Conservation (phyloP, 2,888 invertebrate genomes). For the Gnatocerus cornutus region DNA sequence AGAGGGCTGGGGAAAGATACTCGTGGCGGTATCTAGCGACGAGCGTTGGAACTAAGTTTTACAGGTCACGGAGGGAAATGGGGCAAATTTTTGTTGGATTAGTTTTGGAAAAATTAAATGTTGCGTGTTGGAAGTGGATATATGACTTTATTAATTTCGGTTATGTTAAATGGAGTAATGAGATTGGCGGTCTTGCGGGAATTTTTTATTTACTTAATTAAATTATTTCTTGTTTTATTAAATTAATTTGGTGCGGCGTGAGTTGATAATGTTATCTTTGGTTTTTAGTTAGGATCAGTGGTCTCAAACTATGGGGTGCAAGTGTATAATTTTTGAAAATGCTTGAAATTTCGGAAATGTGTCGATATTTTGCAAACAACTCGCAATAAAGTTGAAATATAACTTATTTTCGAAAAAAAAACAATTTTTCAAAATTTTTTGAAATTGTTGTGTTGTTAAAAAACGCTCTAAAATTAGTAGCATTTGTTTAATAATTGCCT, state of each 20-base stretch:
- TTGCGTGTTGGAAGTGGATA: constrained; percentile 15
- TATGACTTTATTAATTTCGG: constrained; percentile 43
- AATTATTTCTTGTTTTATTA: constrained; percentile 31
- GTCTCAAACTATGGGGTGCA: too few relatives aligned
- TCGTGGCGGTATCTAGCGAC: background rate
- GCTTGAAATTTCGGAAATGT: too few relatives aligned
- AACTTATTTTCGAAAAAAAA: too few relatives aligned
- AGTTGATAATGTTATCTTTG: too few relatives aligned
- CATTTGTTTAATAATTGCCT: too few relatives aligned
- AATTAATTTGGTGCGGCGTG: constrained; percentile 10
- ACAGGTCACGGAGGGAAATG: background rate
- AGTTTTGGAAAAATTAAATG: background rate
- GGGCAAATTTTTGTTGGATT: constrained; percentile 1
- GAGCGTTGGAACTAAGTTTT: background rate
- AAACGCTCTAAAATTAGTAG: too few relatives aligned
- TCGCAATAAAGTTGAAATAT: too few relatives aligned
- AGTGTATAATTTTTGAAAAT: too few relatives aligned
- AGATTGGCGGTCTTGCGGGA: constrained; percentile 43
- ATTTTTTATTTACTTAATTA: constrained; percentile 39
- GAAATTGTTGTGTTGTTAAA: too few relatives aligned
- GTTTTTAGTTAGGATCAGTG: too few relatives aligned
- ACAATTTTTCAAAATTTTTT: too few relatives aligned
- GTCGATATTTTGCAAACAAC: too few relatives aligned
- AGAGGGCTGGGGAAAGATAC: background rate
- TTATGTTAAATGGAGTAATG: constrained; percentile 35